Evolutionary conservation across 1,140 invertebrate species (phyloP).

Genomic region (Diabrotica virgifera): DNA sequence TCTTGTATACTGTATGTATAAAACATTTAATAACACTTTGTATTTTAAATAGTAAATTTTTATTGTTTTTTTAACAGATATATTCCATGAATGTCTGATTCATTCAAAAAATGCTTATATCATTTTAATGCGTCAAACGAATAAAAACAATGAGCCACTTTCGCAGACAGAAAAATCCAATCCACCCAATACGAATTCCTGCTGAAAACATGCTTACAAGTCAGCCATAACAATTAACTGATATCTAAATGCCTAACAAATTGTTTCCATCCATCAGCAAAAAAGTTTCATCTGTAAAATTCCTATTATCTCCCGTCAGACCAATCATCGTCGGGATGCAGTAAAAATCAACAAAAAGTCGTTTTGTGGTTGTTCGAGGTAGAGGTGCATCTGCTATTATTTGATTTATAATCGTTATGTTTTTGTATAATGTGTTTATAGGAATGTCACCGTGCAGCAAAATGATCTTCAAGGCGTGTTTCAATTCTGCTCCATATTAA

Average conservation of each 20-base stretch:
- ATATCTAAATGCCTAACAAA: slow-evolving; percentile 11
- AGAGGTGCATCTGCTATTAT: not conserved
- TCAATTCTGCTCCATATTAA: too few species aligned
- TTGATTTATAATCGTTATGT: too few species aligned
- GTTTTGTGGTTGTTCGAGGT: slow-evolving; percentile 5
- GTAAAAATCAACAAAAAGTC: slow-evolving; percentile 9
- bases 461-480: too few species aligned
- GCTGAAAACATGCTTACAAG: slow-evolving; percentile 4
- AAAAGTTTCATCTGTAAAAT: slow-evolving; percentile 9
- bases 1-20: not conserved
- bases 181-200: not conserved
- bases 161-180: too few species aligned
- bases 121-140: not conserved
- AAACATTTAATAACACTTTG: too few species aligned
- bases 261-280: not conserved
- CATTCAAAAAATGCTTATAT: not conserved
- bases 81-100: too few species aligned
- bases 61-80: too few species aligned
- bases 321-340: not conserved
- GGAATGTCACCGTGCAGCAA: too few species aligned
- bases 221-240: slow-evolving; percentile 10
- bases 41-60: too few species aligned
- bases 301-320: not conserved
- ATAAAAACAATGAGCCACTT: not conserved
- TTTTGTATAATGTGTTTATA: too few species aligned